Base-by-base conservation (phyloP, 2,888 invertebrate species). In the Synergus japonicus region DNA sequence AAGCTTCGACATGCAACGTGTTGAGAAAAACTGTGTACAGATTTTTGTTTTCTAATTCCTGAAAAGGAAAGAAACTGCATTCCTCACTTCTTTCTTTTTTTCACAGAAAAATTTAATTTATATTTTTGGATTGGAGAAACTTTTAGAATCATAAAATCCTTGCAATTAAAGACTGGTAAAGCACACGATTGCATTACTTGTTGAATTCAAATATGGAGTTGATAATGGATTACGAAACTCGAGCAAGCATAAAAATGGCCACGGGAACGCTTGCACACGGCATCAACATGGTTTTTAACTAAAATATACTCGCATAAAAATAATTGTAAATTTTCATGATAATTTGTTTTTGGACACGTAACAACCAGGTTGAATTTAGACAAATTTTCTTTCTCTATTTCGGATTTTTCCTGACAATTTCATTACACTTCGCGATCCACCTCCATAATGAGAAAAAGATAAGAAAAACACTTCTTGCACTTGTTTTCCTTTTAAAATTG, bases 161-260 rank as follows among this genome's bases (percentile, higher is more conserved):
- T 54, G 46, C 67, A 81, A 80, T 79, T 22, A 54, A 73, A 54
- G 22, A 22, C 29, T 29, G 41, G 37, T 9, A 41, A 77, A 79
- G 79, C 77, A 79, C 81, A 82, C 80, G 83, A 84, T 83, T 86
- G 87, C 86, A 85, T 88, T 90, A 90, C 91, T 91, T 90, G 91
- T 91, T 90, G 90, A 91, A 91, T 91, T 91, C 91, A 90, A 91
- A 91, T 90, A 91, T 91, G 91, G 91, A 90, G 91, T 88, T 91
- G 91, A 90, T 90, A 91, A 90, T 88, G 91, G 73, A 91, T 92
- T 92, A 91, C 91, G 91, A 91, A 91, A 92, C 90, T 89, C 86
- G 87, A 89, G 89, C 88, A 89, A 89, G 90, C 89, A 90, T 89
- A 89, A 91, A 92, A 91, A 92, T 92, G 92, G 91, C 92, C 90